Evolutionary conservation across 2,888 invertebrate genomes (phyloP).

Genomic region (Leucoptera coffeella): DNA sequence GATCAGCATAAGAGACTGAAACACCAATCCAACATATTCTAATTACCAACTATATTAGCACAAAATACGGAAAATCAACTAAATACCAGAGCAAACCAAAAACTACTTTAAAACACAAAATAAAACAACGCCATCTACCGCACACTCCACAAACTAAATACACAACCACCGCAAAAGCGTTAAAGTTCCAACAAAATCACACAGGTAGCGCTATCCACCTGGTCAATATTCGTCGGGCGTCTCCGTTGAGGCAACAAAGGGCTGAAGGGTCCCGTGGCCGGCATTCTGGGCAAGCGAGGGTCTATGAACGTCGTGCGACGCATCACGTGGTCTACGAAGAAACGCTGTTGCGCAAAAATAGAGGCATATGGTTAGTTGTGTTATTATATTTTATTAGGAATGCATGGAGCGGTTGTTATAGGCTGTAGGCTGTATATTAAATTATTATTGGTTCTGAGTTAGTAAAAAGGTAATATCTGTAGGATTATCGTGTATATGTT

Average conservation of each 20-base stretch:
- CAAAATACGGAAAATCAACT: no score
- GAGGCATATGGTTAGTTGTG: background rate
- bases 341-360: constrained; percentile 53
- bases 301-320: constrained; percentile 95
- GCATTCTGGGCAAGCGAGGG: constrained; percentile 87
- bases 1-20: no score
- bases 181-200: no score
- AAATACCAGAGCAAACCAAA: no score
- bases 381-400: background rate
- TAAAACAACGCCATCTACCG: constrained; percentile 1
- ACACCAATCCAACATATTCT: no score
- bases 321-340: constrained; percentile 94
- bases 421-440: no score
- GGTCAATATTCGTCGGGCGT: constrained; percentile 23
- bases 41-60: no score
- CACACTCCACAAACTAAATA: constrained; percentile 2
- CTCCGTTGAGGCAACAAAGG: constrained; percentile 35
- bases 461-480: no score
- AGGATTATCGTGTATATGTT: no score
- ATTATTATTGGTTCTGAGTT: no score
- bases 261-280: constrained; percentile 48
- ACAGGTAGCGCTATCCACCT: constrained; percentile 11
- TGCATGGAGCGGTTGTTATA: no score
- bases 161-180: constrained; percentile 1
- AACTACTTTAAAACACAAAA: constrained; percentile 2